Base-by-base conservation (phyloP, 2,113 vertebrate genomes). In the Thunnus maccoyii region DNA sequence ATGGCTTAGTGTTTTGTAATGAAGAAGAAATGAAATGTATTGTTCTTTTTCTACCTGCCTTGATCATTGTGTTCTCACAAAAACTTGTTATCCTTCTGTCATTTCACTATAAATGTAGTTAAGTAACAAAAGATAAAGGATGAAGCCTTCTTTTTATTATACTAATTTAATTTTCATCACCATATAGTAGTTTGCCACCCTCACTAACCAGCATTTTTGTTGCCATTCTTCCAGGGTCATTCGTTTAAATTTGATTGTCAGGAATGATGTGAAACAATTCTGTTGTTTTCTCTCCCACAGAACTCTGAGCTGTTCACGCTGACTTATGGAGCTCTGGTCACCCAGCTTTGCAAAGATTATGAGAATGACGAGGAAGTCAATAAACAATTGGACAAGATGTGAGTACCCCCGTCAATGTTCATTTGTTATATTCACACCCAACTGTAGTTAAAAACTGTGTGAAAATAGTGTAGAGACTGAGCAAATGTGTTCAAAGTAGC, bases 301-400 rank as follows among this genome's bases (percentile, higher is more conserved):
- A 99, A 98, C 91, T 99, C 98, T 0, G 98, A 99, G 94, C 96
- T 99, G 57, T 99, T 99, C 94, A 99, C 98, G 0, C 92, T 99
- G 80, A 99, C 98, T 0, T 99, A 99, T 1, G 98, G 98, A 0
- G 97, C 98, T 0, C 93, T 99, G 91, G 98, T 99, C 90, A 99
- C 97, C 20, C 98, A 99, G 90, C 95, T 99, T 10, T 99, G 98
- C 92, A 99, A 99, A 93, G 98, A 99, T 94, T 99, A 99, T 2
- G 98, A 99, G 93, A 99, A 98, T 0, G 98, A 99, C 0, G 98
- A 99, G 20, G 98, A 99, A 0, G 98, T 99, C 88, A 99, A 99
- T 89, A 99, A 99, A 89, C 98, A 99, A 85, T 95, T 99, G 69
- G 98, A 99, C 90, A 99, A 98, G 92, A 99, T 99, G 98, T 99